Evolutionary conservation across 2,888 invertebrate genomes (phyloP).

Genomic region (Tipula vernalis): DNA sequence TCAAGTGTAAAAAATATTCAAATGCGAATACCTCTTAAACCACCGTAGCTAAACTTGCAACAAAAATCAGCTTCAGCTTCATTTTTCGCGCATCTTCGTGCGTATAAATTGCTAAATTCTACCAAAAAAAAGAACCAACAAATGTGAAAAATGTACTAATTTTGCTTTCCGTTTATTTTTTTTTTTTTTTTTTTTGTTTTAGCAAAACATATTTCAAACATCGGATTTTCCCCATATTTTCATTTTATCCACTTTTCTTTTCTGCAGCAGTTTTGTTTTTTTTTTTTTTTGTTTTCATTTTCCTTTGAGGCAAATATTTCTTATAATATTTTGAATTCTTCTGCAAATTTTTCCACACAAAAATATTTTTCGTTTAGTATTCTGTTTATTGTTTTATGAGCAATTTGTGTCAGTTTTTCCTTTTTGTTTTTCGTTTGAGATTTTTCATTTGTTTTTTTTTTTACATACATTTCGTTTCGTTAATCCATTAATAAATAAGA

Average conservation of each 20-base stretch:
- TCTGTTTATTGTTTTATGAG: slow-evolving; percentile 4
- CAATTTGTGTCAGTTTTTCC: not conserved
- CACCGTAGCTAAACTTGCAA: too few species aligned
- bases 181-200: not conserved
- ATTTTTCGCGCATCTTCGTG: too few species aligned
- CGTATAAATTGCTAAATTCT: too few species aligned
- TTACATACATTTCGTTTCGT: not conserved
- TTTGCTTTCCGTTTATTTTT: not conserved
- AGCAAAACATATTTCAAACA: not conserved
- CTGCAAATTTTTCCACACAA: not conserved
- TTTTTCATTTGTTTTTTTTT: not conserved
- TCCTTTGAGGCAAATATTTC: not conserved
- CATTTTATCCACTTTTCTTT: not conserved
- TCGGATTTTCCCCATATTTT: not conserved
- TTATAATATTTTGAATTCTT: not conserved
- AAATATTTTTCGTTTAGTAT: not conserved
- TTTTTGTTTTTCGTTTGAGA: not conserved
- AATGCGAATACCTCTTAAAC: too few species aligned
- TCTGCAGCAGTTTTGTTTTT: not conserved
- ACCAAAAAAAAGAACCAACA: too few species aligned
- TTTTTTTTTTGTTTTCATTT: not conserved
- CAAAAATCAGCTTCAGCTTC: too few species aligned
- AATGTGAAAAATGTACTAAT: not conserved
- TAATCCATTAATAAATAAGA: not conserved
- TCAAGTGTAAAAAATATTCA: too few species aligned